A percentile compares a stretch with the other conserved stretches of the same genome.
These are phyloP conservation scores for Rutilus rutilus DNA, from an alignment of 2,113 vertebrate species.

Conservation along the genomic window DNA sequence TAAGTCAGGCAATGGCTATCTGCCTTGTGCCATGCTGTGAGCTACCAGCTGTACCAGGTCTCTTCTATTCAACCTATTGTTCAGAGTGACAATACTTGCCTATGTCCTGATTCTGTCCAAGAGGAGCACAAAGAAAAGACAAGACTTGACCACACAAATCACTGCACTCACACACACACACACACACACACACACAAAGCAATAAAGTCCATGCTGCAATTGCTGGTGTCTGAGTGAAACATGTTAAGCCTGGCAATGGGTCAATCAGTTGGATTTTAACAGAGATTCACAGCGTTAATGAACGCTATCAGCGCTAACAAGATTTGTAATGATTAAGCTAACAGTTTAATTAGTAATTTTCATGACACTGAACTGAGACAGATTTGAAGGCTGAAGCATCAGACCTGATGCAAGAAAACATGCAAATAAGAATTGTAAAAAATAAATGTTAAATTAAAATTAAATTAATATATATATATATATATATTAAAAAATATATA, in stretches of 20 bases:
- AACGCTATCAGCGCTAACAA: neutral
- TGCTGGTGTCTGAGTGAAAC: neutral
- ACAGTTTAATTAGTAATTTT: slow-evolving; percentile 16
- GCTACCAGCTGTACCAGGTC: slow-evolving; percentile 53
- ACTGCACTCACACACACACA: slow-evolving; percentile 27
- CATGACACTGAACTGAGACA: neutral
- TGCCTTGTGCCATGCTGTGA: slow-evolving; percentile 44
- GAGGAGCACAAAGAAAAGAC: neutral
- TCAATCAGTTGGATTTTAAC: neutral
- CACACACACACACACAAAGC: slow-evolving; percentile 38
- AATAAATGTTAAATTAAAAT: neutral
- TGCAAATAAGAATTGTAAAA: neutral
- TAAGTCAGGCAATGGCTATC: slow-evolving; percentile 27
- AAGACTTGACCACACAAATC: slow-evolving; percentile 34
- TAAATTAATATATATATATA: neutral
- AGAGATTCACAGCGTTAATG: slow-evolving; percentile 11
- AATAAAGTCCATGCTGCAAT: slow-evolving; percentile 14
- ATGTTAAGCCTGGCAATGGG: slow-evolving; percentile 23
- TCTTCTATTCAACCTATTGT: slow-evolving; percentile 49
- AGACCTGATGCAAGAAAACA: neutral
- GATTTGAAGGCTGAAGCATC: neutral
- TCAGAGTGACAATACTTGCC: slow-evolving; percentile 42
- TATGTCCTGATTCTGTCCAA: slow-evolving; percentile 42
- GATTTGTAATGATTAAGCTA: neutral
- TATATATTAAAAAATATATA: neutral